Conservation (phyloP, 2,888 invertebrate species). For the Cetonia aurata region DNA sequence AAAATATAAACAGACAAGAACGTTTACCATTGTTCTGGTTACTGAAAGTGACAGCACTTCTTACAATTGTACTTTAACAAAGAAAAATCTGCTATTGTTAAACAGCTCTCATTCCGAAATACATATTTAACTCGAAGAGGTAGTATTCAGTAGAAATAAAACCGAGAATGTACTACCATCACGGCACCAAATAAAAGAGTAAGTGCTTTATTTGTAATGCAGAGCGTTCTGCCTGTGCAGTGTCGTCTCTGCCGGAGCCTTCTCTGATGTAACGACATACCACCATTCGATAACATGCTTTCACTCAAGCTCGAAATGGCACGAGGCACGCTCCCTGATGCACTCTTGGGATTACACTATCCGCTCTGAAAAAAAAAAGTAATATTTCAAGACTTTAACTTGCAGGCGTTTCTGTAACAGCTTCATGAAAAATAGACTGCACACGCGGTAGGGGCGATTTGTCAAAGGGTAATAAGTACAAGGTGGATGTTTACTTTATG, state of each 20-base stretch:
- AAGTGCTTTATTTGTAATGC: conserved; percentile 16
- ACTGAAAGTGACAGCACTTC: too few relatives aligned
- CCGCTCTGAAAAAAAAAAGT: conserved; percentile 15
- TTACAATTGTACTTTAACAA: background rate
- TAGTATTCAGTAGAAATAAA: conserved; percentile 5
- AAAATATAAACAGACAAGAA: too few relatives aligned
- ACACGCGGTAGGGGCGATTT: conserved; percentile 8
- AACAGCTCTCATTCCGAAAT: conserved; percentile 5
- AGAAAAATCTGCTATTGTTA: background rate
- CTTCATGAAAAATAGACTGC: conserved; percentile 24
- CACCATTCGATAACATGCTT: conserved; percentile 20
- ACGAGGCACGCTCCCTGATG: conserved; percentile 23
- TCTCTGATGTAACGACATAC: conserved; percentile 24
- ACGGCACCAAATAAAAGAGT: conserved; percentile 7
- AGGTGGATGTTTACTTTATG: conserved; percentile 11
- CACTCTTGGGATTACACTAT: conserved; percentile 31
- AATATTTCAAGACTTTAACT: conserved; percentile 27
- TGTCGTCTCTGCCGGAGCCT: background rate
- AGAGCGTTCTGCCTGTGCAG: conserved; percentile 5
- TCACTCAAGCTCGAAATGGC: conserved; percentile 24
- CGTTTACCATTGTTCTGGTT: too few relatives aligned
- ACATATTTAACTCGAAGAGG: conserved; percentile 1
- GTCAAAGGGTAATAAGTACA: conserved; percentile 33
- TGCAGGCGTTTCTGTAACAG: conserved; percentile 4
- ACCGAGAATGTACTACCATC: background rate